Conservation (phyloP, 2,113 vertebrate species). For the Crotalus horridus region DNA sequence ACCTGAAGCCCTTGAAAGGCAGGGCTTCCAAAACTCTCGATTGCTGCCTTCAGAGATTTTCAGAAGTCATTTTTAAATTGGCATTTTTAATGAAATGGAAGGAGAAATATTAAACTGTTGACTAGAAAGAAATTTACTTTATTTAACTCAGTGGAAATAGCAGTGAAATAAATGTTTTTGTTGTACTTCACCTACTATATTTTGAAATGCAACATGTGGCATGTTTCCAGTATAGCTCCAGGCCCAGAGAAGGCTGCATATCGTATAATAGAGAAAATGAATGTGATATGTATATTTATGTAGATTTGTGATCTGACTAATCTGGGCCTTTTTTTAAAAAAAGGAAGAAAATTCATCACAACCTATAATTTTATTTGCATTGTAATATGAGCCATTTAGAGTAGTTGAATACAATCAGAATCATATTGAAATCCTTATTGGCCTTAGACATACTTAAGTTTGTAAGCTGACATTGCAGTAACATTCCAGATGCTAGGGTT, state of each 20-base stretch:
- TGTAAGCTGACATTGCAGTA: not conserved
- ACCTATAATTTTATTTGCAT: not conserved
- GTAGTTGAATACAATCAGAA: not conserved
- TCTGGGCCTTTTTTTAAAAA: not conserved
- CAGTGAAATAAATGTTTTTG: not conserved
- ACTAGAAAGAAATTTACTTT: not conserved
- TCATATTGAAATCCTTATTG: not conserved
- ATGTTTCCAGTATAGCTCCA: not conserved
- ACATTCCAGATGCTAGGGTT: not conserved
- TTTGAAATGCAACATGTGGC: not conserved
- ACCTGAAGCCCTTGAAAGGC: not conserved
- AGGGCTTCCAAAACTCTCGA: not conserved
- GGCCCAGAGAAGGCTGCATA: not conserved
- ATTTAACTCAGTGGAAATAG: not conserved
- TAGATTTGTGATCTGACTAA: not conserved
- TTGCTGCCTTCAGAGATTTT: not conserved
- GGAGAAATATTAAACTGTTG: not conserved
- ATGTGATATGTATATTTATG: not conserved
- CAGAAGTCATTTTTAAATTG: not conserved
- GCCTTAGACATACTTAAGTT: not conserved
- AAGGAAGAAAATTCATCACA: not conserved
- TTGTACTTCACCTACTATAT: not conserved
- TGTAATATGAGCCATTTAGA: not conserved
- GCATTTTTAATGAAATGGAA: not conserved
- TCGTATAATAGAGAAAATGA: not conserved